Base-by-base conservation (phyloP, 2,888 invertebrate genomes). In the Polia nebulosa region DNA sequence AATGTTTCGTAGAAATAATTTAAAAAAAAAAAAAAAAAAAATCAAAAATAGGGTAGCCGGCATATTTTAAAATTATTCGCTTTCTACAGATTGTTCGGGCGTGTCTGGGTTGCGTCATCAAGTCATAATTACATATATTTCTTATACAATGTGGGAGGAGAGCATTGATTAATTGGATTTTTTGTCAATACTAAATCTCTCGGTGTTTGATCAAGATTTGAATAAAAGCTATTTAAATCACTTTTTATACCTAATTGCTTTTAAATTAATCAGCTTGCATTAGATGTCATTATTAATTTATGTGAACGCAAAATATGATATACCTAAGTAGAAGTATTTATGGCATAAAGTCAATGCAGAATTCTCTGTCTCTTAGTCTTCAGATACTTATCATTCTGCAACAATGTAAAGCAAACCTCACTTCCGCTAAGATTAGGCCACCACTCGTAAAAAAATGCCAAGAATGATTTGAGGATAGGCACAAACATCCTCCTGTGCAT, bases 41-140 rank as follows among this genome's bases (percentile, higher is more conserved):
- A n/a, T n/a, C n/a, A n/a, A n/a, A n/a, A n/a, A 57, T 47, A 57
- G n/a, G 13, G 25, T 29, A 39, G 20, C 36, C 41, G 25, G 20
- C 22, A 41, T 53, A 36, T 41, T 47, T 39, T 53, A 25, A 29
- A 3, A 56, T 41, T n/a, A 11, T 49, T 49, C n/a, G 41, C 41
- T 59, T 52, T 71, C 71, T 72, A 58, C 22, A 41, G 57, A 57
- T 69, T n/a, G 27, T 45, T 53, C 9, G 52, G 34, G 27, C 22
- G 34, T 29, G 20, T 15, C 34, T 34, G 13, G 64, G 1, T 66
- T 75, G 39, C 70, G 67, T 67, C 70, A 70, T 27, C 22, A 32
- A 53, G 67, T 17, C 47, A 55, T 7, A 34, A 53, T 75, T 65
- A 47, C 39, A 69, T 53, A 52, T 27, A 47, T 66, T 41, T 49